Conservation (phyloP, 2,113 vertebrate species). For the Struthio camelus region DNA sequence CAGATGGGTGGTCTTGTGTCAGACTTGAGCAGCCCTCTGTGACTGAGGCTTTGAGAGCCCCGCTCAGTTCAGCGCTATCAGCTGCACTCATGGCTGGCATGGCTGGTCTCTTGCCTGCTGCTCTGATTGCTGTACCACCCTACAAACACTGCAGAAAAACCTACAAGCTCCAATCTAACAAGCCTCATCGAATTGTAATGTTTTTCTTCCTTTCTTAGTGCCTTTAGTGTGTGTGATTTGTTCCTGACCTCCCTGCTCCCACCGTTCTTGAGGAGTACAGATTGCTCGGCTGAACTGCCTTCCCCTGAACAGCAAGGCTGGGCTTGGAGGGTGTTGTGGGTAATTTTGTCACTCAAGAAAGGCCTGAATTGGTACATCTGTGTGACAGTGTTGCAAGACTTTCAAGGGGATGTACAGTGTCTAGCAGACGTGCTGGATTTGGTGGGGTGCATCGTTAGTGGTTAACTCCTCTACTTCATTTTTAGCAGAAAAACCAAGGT, state of each 20-base stretch:
- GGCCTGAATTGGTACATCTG: background rate
- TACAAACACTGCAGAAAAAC: background rate
- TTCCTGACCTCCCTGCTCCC: background rate
- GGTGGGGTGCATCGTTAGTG: too few relatives aligned
- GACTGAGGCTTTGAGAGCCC: background rate
- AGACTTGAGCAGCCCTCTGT: background rate
- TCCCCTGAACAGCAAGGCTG: background rate
- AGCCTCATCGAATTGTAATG: accelerated
- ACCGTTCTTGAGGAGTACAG: accelerated
- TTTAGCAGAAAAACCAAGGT: background rate
- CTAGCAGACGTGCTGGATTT: background rate
- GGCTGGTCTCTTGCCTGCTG: background rate
- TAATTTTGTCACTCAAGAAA: accelerated
- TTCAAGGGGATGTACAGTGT: accelerated
- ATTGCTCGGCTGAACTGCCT: background rate
- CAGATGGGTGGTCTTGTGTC: background rate
- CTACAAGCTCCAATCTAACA: background rate
- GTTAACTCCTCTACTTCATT: background rate
- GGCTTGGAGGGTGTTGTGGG: accelerated
- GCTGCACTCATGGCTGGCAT: background rate
- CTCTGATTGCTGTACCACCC: background rate
- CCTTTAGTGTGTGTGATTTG: accelerated
- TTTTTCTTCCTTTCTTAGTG: background rate
- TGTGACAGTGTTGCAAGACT: background rate
- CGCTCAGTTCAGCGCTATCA: accelerated